Conservation (phyloP, 2,113 vertebrate genomes). For the Elgaria multicarinata region DNA sequence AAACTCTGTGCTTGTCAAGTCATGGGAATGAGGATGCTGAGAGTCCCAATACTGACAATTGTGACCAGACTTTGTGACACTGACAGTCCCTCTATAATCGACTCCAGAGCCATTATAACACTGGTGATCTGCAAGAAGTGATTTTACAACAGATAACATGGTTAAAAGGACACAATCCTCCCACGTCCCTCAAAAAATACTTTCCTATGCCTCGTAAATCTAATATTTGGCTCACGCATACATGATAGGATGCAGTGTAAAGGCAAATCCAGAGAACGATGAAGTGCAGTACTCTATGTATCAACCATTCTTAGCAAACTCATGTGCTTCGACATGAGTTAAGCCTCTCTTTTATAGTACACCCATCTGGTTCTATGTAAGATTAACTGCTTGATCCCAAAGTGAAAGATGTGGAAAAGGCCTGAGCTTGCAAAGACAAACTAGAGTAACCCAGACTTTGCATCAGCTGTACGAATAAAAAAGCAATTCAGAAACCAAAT, state of each 20-base stretch:
- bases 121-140: constrained; percentile 84
- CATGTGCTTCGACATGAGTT: neutral
- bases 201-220: neutral
- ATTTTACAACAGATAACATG: neutral
- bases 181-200: neutral
- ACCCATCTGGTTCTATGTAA: neutral
- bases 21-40: constrained; percentile 91
- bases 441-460: neutral
- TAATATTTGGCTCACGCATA: neutral
- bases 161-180: neutral
- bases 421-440: neutral
- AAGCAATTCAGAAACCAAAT: neutral
- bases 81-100: constrained; percentile 89
- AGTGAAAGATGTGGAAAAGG: neutral
- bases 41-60: constrained; percentile 91
- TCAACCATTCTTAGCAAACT: neutral
- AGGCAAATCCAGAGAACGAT: neutral
- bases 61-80: constrained; percentile 89
- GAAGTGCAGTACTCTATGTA: neutral
- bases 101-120: constrained; percentile 93
- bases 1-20: constrained; percentile 82
- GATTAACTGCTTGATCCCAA: neutral
- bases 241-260: neutral
- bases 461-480: neutral
- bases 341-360: neutral